Conservation (phyloP, 1,140 invertebrate genomes). For the Aphidius ervi region DNA sequence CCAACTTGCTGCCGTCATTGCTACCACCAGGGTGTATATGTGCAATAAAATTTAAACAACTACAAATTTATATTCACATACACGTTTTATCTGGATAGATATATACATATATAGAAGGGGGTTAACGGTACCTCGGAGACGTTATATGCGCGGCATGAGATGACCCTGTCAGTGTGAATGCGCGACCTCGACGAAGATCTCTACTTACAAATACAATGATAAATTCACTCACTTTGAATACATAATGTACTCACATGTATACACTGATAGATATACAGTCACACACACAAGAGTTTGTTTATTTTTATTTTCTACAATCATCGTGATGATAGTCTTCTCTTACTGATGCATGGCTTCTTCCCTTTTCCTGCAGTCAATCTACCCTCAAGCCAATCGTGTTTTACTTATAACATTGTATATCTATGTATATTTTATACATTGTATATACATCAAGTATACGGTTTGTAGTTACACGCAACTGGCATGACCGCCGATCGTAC, state of each 20-base stretch:
- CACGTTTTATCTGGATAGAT: neutral
- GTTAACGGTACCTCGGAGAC: conserved; percentile 17
- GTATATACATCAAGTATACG: conserved; percentile 18
- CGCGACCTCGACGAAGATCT: conserved; percentile 44
- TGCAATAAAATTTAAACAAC: neutral
- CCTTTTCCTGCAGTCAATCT: conserved; percentile 7
- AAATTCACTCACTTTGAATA: no score
- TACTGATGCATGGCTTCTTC: neutral
- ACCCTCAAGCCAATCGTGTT: conserved; percentile 8
- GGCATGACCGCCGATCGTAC: conserved; percentile 26
- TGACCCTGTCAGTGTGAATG: conserved; percentile 52
- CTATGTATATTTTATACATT: conserved; percentile 12
- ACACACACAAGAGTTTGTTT: neutral
- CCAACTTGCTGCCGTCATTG: neutral
- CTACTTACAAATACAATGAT: neutral
- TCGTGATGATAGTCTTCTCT: neutral
- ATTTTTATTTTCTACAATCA: no score
- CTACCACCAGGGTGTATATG: neutral
- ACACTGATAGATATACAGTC: conserved; percentile 1
- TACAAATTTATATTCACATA: neutral
- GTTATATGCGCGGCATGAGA: conserved; percentile 39
- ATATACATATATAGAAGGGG: neutral
- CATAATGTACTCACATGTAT: neutral
- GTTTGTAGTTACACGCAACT: conserved; percentile 28
- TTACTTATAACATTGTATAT: conserved; percentile 5